phyloP scores from a whole-genome alignment of 2,888 invertebrate genomes.

The Nebria salina region DNA sequence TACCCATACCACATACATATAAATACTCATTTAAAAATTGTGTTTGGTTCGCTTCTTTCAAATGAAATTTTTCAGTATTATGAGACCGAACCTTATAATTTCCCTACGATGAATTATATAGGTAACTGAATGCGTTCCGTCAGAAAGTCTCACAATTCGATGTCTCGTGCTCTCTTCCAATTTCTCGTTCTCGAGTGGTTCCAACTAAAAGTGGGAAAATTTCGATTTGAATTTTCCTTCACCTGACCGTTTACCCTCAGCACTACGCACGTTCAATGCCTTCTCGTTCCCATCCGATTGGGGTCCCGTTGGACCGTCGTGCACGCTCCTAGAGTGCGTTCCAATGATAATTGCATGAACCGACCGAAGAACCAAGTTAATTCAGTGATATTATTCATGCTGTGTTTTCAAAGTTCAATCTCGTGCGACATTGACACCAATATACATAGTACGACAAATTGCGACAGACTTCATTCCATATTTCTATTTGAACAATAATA shows the following conservation, averaged over 20 bases:
- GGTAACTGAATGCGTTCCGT: slow-evolving; percentile 10
- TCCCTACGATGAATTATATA: slow-evolving; percentile 2
- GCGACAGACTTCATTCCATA: not conserved
- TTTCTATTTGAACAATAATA: not conserved
- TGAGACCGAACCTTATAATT: not conserved
- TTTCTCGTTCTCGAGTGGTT: not conserved
- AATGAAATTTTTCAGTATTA: not conserved
- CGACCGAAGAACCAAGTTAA: slow-evolving; percentile 1
- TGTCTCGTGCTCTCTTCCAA: not conserved
- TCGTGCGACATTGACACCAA: not conserved
- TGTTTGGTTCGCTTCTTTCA: slow-evolving; percentile 6
- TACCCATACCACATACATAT: not conserved
- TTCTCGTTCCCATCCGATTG: not conserved
- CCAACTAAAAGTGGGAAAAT: slow-evolving; percentile 13
- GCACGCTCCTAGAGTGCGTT: not conserved
- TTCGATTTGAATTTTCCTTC: slow-evolving; percentile 16
- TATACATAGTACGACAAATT: not conserved
- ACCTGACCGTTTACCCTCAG: not conserved
- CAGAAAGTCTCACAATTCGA: not conserved
- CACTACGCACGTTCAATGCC: not conserved
- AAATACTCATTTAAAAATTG: not conserved
- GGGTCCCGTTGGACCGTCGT: not conserved
- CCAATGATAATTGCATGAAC: slow-evolving; percentile 18
- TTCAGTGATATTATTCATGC: not conserved
- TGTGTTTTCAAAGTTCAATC: slow-evolving; percentile 1